phyloP scores from a whole-genome alignment of 2,113 vertebrate species.

The Paramisgurnus dabryanus region DNA sequence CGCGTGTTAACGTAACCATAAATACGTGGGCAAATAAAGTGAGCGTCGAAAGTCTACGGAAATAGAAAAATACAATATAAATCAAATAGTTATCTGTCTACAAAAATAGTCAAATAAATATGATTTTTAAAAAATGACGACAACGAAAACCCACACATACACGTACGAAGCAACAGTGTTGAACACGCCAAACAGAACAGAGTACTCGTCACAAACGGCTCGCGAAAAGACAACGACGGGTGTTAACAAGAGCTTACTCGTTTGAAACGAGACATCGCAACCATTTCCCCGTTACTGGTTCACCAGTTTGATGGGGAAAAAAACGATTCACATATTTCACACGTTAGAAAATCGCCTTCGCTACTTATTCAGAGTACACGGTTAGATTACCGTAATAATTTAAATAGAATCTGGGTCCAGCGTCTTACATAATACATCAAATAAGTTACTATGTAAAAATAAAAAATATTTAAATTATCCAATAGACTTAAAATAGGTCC shows the following conservation, averaged over 20 bases:
- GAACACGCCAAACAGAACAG: constrained; percentile 86
- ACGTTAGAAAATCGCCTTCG: constrained; percentile 32
- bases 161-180: constrained; percentile 85
- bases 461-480: constrained; percentile 78
- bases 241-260: constrained; percentile 64
- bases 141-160: constrained; percentile 60
- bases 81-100: constrained; percentile 90
- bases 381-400: constrained; percentile 79
- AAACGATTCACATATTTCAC: neutral
- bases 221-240: constrained; percentile 66
- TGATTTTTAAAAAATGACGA: constrained; percentile 87
- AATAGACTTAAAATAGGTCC: constrained; percentile 83
- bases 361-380: constrained; percentile 57
- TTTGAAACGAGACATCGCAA: neutral
- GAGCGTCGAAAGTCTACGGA: constrained; percentile 70
- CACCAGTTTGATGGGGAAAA: constrained; percentile 60
- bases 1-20: constrained; percentile 87
- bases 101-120: constrained; percentile 99
- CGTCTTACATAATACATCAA: constrained; percentile 81
- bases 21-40: constrained; percentile 80
- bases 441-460: constrained; percentile 87
- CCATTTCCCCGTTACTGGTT: neutral
- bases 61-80: constrained; percentile 99
- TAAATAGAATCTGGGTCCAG: constrained; percentile 71
- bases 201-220: constrained; percentile 74